A percentile compares a stretch with the other conserved stretches of the same genome.
Conservation (phyloP, 2,113 vertebrate genomes). For the human (Homo sapiens) region DNA sequence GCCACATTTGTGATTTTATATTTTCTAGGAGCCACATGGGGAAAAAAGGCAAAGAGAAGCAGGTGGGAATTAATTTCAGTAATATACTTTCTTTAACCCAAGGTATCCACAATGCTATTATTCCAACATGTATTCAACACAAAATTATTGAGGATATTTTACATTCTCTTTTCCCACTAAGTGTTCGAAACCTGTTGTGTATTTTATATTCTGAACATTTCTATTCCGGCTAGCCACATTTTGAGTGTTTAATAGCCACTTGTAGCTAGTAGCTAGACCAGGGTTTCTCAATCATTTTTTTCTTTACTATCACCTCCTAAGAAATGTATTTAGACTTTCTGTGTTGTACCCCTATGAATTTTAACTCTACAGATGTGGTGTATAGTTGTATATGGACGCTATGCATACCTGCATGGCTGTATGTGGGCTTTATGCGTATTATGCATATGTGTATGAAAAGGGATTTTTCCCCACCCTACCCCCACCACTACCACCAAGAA, state of each 20-base stretch:
- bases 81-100: background rate
- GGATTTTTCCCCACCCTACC: background rate
- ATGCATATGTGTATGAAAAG: background rate
- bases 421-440: background rate
- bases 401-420: background rate
- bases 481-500: background rate
- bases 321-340: background rate
- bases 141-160: background rate
- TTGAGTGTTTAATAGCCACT: fast-evolving
- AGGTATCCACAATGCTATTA: background rate
- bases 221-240: background rate
- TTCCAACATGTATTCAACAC: background rate
- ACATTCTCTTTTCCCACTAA: background rate
- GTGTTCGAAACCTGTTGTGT: background rate
- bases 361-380: background rate
- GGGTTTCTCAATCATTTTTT: background rate
- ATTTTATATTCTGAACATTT: background rate
- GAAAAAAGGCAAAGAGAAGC: background rate
- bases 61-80: background rate
- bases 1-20: background rate
- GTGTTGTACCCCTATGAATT: background rate
- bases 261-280: background rate
- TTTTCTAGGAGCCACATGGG: background rate
- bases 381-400: background rate
- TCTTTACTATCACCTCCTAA: background rate